These are phyloP conservation scores for Dryobates pubescens DNA, from an alignment of 2,797 vertebrate species.

Conservation along the genomic window DNA sequence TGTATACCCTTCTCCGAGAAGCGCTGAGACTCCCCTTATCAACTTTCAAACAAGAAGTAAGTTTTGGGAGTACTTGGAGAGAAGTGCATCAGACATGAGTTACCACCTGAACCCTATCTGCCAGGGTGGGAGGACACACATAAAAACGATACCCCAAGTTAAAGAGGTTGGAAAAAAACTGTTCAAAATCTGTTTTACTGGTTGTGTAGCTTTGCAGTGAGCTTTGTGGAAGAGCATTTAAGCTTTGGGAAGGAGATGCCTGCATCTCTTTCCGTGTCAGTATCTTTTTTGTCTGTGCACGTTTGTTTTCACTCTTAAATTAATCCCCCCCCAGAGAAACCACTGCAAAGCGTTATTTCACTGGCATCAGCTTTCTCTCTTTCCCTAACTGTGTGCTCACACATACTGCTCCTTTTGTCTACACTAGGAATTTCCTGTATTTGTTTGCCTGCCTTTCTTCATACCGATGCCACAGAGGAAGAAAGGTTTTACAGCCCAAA, in stretches of 20 bases:
- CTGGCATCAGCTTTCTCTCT: neutral
- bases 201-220: neutral
- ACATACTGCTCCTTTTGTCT: neutral
- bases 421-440: neutral
- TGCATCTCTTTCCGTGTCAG: neutral
- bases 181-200: neutral
- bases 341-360: neutral
- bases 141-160: neutral
- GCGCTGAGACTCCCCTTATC: constrained; percentile 82
- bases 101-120: neutral
- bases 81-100: fast-evolving
- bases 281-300: neutral
- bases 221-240: neutral
- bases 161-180: neutral
- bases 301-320: neutral
- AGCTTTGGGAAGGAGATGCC: neutral
- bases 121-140: neutral
- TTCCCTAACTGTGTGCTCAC: neutral
- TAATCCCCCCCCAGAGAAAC: neutral
- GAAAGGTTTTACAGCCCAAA: neutral
- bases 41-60: constrained; percentile 85
- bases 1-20: constrained; percentile 84
- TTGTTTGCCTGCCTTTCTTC: neutral
- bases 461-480: neutral
- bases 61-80: neutral